A percentile compares a stretch with the other conserved stretches of the same genome.
Evolutionary conservation across 2,113 vertebrate species (phyloP).

Genomic region (Cebidichthys violaceus): DNA sequence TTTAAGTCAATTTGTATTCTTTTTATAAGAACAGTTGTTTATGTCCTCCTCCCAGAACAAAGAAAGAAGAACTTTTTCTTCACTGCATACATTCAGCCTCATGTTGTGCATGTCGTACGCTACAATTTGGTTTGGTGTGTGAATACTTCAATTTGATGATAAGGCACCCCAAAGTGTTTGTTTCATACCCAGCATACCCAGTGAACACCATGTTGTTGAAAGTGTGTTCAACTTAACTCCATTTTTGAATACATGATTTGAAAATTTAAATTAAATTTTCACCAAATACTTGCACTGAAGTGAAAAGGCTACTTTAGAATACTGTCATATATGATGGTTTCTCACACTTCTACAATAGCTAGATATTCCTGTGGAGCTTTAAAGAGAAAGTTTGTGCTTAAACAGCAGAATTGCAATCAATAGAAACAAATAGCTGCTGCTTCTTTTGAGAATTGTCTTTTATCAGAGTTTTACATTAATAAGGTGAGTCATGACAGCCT

Average conservation of each 20-base stretch:
- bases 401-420: not conserved
- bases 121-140: not conserved
- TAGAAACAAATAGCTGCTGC: not conserved
- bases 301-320: conserved; percentile 1
- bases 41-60: not conserved
- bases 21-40: not conserved
- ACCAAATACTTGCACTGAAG: not conserved
- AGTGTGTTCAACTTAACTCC: conserved; percentile 18
- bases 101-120: not conserved
- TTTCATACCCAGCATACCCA: not conserved
- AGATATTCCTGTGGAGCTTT: not conserved
- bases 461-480: not conserved
- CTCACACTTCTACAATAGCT: not conserved
- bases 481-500: not conserved
- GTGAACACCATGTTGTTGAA: conserved; percentile 14
- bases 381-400: not conserved
- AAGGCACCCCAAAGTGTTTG: not conserved
- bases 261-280: conserved; percentile 6
- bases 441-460: not conserved
- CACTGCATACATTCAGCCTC: too few relatives aligned
- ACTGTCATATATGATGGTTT: not conserved
- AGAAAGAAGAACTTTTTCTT: not conserved
- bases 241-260: conserved; percentile 5
- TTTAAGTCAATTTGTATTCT: not conserved
- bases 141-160: not conserved